These are phyloP conservation scores for Caenorhabditis doughertyi DNA, from an alignment of 2,888 invertebrate species.

Conservation along the genomic window DNA sequence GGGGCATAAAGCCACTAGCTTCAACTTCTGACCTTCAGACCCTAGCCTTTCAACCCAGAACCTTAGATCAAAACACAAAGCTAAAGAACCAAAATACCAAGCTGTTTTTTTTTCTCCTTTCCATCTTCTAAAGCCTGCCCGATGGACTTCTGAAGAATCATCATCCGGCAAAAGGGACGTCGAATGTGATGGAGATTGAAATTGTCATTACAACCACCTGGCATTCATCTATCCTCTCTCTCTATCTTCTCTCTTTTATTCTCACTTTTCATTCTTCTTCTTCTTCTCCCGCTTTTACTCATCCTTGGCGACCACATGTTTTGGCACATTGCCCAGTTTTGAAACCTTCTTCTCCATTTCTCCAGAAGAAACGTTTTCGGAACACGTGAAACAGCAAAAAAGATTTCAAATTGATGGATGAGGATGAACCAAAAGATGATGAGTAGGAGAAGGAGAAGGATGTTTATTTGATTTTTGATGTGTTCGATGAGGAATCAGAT, in stretches of 20 bases:
- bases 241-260: slow-evolving; percentile 21
- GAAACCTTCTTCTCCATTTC: not conserved
- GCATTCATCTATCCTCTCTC: slow-evolving; percentile 9
- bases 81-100: not conserved
- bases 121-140: not conserved
- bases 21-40: too few relatives aligned
- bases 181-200: slow-evolving; percentile 42
- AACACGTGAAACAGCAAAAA: slow-evolving; percentile 29
- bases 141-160: slow-evolving; percentile 22
- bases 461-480: slow-evolving; percentile 46
- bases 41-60: too few relatives aligned
- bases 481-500: slow-evolving; percentile 35
- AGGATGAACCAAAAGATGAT: too few relatives aligned
- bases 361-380: slow-evolving; percentile 19
- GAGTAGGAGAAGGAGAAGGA: slow-evolving; percentile 1
- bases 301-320: slow-evolving; percentile 42
- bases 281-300: not conserved
- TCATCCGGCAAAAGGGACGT: not conserved
- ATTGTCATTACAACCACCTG: slow-evolving; percentile 64
- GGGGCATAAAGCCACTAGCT: too few relatives aligned
- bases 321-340: slow-evolving; percentile 52
- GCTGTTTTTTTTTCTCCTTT: not conserved
- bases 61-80: not conserved
- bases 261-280: slow-evolving; percentile 13
- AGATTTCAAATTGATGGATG: not conserved